Conservation (phyloP, 2,113 vertebrate species). For the Erythrocercus mccallii region DNA sequence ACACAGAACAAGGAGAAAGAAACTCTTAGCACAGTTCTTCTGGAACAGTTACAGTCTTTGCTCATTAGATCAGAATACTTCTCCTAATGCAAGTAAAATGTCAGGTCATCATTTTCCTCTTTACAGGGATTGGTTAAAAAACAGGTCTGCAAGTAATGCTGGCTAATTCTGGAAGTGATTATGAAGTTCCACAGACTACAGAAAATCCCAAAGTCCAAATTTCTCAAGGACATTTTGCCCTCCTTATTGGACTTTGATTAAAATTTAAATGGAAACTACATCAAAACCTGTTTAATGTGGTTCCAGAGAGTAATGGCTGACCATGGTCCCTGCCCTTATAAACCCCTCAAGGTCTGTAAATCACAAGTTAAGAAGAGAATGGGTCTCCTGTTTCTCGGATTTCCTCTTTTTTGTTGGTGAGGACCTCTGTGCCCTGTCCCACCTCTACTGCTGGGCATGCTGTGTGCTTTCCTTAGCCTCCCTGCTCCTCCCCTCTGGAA, state of each 20-base stretch:
- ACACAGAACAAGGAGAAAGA: conserved; percentile 4
- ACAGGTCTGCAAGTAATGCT: neutral
- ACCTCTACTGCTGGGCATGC: neutral
- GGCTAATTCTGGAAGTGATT: conserved; percentile 13
- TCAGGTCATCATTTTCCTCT: neutral
- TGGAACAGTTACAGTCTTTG: neutral
- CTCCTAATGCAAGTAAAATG: neutral
- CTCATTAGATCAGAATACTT: neutral
- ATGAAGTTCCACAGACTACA: neutral
- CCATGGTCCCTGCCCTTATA: neutral
- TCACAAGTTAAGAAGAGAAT: neutral
- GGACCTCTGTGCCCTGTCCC: neutral
- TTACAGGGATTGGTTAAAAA: neutral
- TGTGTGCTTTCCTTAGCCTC: neutral
- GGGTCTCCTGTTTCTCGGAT: neutral
- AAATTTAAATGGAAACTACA: neutral
- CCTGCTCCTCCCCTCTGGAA: neutral
- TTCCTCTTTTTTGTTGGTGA: neutral
- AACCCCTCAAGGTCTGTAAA: neutral
- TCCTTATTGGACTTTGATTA: neutral
- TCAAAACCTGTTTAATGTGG: neutral
- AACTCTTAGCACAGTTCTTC: neutral
- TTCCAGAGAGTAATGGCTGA: neutral
- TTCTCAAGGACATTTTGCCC: conserved; percentile 10
- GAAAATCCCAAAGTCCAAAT: neutral